A percentile compares a stretch with the other conserved stretches of the same genome.
Conservation (phyloP, 2,113 vertebrate species). For the Podocnemis expansa region DNA sequence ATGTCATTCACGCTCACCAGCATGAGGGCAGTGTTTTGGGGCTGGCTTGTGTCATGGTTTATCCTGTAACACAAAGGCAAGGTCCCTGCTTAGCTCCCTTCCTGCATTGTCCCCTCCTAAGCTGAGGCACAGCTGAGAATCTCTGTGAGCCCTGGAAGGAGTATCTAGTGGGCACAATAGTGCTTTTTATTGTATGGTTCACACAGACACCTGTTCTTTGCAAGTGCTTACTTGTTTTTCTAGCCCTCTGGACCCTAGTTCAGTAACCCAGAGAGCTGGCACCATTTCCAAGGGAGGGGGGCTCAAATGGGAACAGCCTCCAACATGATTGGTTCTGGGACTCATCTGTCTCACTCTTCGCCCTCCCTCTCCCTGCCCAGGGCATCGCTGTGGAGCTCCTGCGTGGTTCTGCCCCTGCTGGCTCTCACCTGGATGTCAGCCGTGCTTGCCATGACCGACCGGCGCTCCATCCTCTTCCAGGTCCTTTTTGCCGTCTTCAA, state of each 20-base stretch:
- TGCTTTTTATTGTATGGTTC: too few relatives aligned
- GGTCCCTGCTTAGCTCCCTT: too few relatives aligned
- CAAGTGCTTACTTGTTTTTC: background rate
- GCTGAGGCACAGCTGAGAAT: background rate
- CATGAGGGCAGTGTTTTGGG: too few relatives aligned
- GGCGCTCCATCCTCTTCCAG: constrained; percentile 94
- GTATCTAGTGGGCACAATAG: too few relatives aligned
- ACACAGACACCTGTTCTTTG: too few relatives aligned
- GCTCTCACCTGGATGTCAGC: constrained; percentile 99
- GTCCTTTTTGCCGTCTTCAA: constrained; percentile 96
- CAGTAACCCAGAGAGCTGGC: background rate
- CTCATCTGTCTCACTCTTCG: background rate
- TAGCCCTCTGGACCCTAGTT: background rate
- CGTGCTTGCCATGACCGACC: constrained; percentile 97
- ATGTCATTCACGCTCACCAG: too few relatives aligned
- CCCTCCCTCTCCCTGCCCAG: constrained; percentile 72
- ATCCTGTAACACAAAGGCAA: too few relatives aligned
- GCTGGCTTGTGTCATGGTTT: too few relatives aligned
- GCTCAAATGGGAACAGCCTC: background rate
- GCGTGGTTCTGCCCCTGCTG: constrained; percentile 93
- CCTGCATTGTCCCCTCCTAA: too few relatives aligned
- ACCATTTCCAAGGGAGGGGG: background rate
- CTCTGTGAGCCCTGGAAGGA: fast-evolving
- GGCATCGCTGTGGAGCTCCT: constrained; percentile 92
- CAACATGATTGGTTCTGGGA: fast-evolving